Evolutionary conservation across 2,797 vertebrate species (phyloP), one percentile per base, ranked within the genome.

Genomic region (Peromyscus nudipes): DNA sequence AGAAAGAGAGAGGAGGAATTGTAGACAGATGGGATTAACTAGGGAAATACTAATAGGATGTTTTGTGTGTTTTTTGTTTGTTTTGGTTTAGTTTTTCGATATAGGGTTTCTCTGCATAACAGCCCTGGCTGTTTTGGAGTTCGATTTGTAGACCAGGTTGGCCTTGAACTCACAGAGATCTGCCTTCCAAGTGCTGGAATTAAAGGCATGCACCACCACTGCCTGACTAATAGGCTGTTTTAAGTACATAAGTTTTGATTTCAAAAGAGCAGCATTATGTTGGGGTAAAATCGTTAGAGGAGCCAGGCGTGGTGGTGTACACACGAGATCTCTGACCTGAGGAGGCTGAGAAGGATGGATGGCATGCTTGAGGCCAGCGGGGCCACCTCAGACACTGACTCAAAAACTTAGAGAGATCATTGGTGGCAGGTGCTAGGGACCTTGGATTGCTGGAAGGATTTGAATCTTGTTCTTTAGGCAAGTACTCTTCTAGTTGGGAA

Each of bases 191-290:
- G 71, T 73, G 4, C 37, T 73, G 37, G 21, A 10, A 73, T 73
- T 73, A 73, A 73, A 73, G 71, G 71, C 37, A 6, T 73, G 10
- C 2, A 71, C 9, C 69, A 40, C 71, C 23, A 73, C 37, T 21
- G 23, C 37, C 37, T 40, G 23, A 21, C 60, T 90, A 11, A 69
- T 21, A 4, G 2, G 0, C 46, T 81, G 62, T 85, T 85, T 85
- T 85, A 96, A 75, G 55, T 76, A 43, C 8, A 40, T 87, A 3
- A 40, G 40, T 43, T 97, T 93, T 91, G 4, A 81, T 88, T 76
- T 87, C 80, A 88, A n/a, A 34, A 67, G 43, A 96, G 49, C 75
- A 91, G 6, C 14, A 71, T 87, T 96, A 37, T 91, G 25, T 92
- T 62, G 34, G 76, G 23, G 49, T 29, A 69, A 40, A 89, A 49